These are phyloP conservation scores for Larimichthys crocea DNA, from an alignment of 2,113 vertebrate species.

Conservation along the genomic window DNA sequence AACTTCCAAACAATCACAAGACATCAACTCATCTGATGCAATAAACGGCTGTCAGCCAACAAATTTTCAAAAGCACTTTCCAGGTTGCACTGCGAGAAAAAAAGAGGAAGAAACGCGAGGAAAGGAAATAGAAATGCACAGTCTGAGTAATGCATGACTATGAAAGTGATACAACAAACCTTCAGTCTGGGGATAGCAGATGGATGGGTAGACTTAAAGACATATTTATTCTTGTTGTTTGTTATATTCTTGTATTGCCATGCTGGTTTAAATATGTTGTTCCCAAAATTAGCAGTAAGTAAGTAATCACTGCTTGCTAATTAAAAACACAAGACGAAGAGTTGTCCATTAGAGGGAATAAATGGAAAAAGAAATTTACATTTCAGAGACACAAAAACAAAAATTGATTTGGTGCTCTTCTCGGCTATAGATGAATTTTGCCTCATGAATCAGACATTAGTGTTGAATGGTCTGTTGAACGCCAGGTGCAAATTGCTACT, in stretches of 20 bases:
- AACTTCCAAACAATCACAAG: constrained; percentile 19
- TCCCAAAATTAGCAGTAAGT: neutral
- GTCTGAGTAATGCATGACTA: neutral
- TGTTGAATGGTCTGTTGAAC: constrained; percentile 25
- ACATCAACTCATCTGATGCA: constrained; percentile 12
- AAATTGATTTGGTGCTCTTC: neutral
- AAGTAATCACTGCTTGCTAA: neutral
- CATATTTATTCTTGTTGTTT: neutral
- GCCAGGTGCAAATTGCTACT: constrained; percentile 38
- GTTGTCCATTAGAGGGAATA: neutral
- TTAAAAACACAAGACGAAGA: constrained; percentile 5
- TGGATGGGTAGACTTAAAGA: neutral
- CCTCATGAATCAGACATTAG: constrained; percentile 34
- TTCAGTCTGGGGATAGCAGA: neutral
- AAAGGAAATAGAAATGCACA: neutral
- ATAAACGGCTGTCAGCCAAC: neutral
- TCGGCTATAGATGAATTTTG: neutral
- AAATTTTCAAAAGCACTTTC: neutral
- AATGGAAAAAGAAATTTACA: neutral
- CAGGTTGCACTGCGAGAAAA: neutral
- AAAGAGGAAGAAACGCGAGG: neutral
- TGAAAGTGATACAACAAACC: neutral
- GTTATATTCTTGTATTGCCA: neutral
- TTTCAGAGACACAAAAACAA: neutral
- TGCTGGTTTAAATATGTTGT: neutral